Base-by-base conservation (phyloP, 2,888 invertebrate genomes). In the Minunthozetes semirufus region DNA sequence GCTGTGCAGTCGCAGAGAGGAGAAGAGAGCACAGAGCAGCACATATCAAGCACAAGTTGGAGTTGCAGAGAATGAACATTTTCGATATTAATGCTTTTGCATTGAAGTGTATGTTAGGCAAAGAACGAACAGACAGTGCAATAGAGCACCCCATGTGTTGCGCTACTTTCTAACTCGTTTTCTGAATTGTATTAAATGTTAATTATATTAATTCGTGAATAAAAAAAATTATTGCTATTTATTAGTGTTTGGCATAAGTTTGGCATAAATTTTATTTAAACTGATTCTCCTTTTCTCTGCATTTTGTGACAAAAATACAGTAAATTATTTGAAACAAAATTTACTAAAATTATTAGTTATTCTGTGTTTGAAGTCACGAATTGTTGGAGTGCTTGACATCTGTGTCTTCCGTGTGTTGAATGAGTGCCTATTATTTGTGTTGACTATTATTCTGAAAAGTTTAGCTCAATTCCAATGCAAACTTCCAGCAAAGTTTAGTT, bases 61-160 rank as follows among this genome's bases (percentile, higher is more conserved):
- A 13, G n/a, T 25, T 22, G 27, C 25, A 56, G 13, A 56, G 56
- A 56, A 48, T 48, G 48, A 56, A 33, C 63, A 63, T 33, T 38
- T 33, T 19, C 33, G 33, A 15, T 63, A 63, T 63, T 63, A 33
- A 63, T 59, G 19, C 63, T n/a, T 29, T 17, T 33, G 63, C 61
- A 61, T 61, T 25, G 17, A 38, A 33, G 33, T 50, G 63, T 13
- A 63, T 15, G 29, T 17, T 29, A 6, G 11, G 56, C n/a, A 48
- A 5, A 48, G 5, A 48, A 3, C 48, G 48, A 17, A 56, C 56
- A 63, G 63, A 38, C 33, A 33, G 38, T 63, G 63, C 61, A 61
- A 61, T 61, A 61, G 27, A 29, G 61, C 61, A 61, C 61, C 61
- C 61, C 61, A 61, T 61, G 61, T 61, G 61, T 61, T 61, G 61